Evolutionary conservation across 2,888 invertebrate species (phyloP).

Genomic region (Fissipunctia ypsillon): DNA sequence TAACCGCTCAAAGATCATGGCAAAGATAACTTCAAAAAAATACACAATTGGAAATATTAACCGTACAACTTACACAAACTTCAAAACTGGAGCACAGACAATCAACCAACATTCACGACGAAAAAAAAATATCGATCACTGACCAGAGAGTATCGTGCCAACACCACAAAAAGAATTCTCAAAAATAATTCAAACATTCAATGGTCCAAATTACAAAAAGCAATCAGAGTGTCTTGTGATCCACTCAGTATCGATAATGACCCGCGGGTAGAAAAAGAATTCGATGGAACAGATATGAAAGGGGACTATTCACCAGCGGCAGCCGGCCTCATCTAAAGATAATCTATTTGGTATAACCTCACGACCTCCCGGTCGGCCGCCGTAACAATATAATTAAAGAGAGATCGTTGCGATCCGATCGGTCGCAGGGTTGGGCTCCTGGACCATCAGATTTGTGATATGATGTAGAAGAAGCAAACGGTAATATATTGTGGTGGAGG

Average conservation of each 20-base stretch:
- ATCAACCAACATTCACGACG: conserved; percentile 67
- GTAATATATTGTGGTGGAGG: conserved; percentile 42
- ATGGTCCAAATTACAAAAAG: conserved; percentile 85
- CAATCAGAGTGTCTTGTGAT: conserved; percentile 84
- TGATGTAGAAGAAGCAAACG: conserved; percentile 66
- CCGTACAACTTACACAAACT: conserved; percentile 37
- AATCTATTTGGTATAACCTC: conserved; percentile 90
- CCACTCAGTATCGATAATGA: conserved; percentile 81
- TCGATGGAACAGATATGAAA: conserved; percentile 84
- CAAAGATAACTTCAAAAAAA: conserved; percentile 30
- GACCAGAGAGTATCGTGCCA: conserved; percentile 74
- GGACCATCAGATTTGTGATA: conserved; percentile 63
- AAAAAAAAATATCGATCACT: conserved; percentile 70
- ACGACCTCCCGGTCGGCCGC: conserved; percentile 85
- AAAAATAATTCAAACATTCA: conserved; percentile 83
- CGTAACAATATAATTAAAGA: conserved; percentile 90
- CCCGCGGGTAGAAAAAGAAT: conserved; percentile 80
- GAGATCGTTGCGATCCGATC: conserved; percentile 80
- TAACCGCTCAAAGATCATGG: conserved; percentile 31
- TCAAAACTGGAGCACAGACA: conserved; percentile 62
- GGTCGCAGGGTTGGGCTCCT: conserved; percentile 67
- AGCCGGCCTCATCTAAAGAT: conserved; percentile 82
- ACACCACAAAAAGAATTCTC: conserved; percentile 81
- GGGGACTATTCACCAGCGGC: conserved; percentile 77
- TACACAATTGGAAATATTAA: conserved; percentile 46